Evolutionary conservation across 1,140 invertebrate species (phyloP).

Genomic region (Drosophila nebulosa): DNA sequence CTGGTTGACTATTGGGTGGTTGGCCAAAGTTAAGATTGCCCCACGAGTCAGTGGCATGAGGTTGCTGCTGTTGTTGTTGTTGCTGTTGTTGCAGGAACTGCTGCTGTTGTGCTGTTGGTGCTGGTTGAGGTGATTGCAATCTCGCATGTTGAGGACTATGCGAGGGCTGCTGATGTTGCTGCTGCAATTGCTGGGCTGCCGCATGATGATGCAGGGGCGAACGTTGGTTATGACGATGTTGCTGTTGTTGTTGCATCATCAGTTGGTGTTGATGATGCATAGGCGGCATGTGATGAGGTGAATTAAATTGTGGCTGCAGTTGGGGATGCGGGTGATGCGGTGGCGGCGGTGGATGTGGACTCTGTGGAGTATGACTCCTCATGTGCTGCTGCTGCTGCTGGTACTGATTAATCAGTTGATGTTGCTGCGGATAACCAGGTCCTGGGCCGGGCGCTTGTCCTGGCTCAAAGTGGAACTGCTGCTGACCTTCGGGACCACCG

Average conservation of each 20-base stretch:
- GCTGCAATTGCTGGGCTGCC: conserved; percentile 46
- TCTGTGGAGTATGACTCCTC: conserved; percentile 75
- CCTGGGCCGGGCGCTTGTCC: conserved; percentile 34
- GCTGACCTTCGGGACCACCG: conserved; percentile 53
- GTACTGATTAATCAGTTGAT: conserved; percentile 69
- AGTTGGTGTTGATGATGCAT: conserved; percentile 75
- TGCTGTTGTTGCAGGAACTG: conserved; percentile 53
- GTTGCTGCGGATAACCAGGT: conserved; percentile 59
- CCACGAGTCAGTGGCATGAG: conserved; percentile 56
- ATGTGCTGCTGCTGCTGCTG: conserved; percentile 69
- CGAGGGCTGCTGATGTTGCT: conserved; percentile 62
- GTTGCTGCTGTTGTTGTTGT: conserved; percentile 42
- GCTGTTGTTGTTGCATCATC: conserved; percentile 52
- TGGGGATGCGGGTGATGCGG: conserved; percentile 40
- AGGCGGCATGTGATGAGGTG: conserved; percentile 69
- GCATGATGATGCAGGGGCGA: conserved; percentile 62
- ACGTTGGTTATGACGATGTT: conserved; percentile 66
- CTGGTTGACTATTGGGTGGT: conserved; percentile 55
- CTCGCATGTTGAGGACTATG: conserved; percentile 61
- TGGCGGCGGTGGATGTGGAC: conserved; percentile 57
- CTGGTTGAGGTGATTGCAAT: conserved; percentile 67
- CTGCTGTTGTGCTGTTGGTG: conserved; percentile 54
- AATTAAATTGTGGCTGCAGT: conserved; percentile 63
- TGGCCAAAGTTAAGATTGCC: conserved; percentile 65
- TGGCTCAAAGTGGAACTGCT: conserved; percentile 70